These are phyloP conservation scores for Choreutis nemorana DNA, from an alignment of 2,888 invertebrate genomes.

Conservation along the genomic window DNA sequence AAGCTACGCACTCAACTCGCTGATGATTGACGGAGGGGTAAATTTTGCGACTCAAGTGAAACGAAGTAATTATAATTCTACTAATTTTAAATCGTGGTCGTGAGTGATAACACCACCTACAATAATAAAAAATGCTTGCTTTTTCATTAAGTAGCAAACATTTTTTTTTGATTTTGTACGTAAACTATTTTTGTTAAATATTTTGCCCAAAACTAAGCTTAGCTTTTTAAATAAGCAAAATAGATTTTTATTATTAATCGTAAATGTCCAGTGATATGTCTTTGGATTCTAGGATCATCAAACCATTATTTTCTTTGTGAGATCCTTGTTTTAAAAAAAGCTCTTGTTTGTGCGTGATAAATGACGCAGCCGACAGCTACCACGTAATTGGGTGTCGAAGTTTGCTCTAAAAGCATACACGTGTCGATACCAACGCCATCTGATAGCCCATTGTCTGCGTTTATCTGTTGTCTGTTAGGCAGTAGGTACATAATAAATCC, in stretches of 20 bases:
- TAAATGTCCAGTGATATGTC: too few relatives aligned
- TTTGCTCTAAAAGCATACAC: constrained; percentile 61
- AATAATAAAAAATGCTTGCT: too few relatives aligned
- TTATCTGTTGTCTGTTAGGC: constrained; percentile 41
- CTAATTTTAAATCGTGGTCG: too few relatives aligned
- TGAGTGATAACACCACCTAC: too few relatives aligned
- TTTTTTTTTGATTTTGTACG: too few relatives aligned
- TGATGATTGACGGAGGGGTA: too few relatives aligned
- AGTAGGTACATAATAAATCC: constrained; percentile 54
- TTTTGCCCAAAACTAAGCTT: constrained; percentile 9
- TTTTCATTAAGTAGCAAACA: too few relatives aligned
- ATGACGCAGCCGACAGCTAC: constrained; percentile 35
- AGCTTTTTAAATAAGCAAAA: too few relatives aligned
- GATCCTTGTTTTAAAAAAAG: constrained; percentile 30
- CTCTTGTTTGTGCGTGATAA: constrained; percentile 50
- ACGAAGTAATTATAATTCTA: too few relatives aligned
- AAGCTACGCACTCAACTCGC: constrained; percentile 38
- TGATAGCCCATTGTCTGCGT: constrained; percentile 55
- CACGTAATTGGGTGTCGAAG: constrained; percentile 60
- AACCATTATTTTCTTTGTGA: constrained; percentile 22
- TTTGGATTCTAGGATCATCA: neutral
- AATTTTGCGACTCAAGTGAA: too few relatives aligned
- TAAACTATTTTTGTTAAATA: constrained; percentile 22
- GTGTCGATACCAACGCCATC: constrained; percentile 42
- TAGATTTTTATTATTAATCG: too few relatives aligned